Evolutionary conservation across 1,140 invertebrate genomes (phyloP).

Genomic region (Magallana angulata): DNA sequence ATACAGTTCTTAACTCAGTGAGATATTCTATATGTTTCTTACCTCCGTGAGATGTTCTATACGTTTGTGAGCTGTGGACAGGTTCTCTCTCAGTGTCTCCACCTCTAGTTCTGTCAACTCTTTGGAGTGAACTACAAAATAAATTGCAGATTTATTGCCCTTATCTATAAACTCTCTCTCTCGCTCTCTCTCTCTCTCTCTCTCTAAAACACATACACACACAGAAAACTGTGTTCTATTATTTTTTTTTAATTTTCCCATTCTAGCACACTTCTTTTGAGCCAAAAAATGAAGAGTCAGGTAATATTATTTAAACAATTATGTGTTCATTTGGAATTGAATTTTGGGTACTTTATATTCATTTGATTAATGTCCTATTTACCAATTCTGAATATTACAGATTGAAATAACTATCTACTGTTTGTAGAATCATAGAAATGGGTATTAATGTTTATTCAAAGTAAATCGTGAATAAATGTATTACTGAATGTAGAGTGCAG

Average conservation of each 20-base stretch:
- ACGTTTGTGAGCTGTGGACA: constrained; percentile 71
- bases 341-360: no score
- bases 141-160: constrained; percentile 79
- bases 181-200: neutral
- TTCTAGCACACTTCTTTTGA: neutral
- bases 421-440: no score
- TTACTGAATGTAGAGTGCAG: neutral
- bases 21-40: constrained; percentile 59
- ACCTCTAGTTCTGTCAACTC: constrained; percentile 26
- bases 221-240: no score
- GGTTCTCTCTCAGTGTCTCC: constrained; percentile 66
- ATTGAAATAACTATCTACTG: no score
- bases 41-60: constrained; percentile 75
- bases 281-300: no score
- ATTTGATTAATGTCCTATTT: neutral
- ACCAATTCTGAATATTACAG: neutral
- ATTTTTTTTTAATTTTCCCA: neutral
- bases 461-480: no score
- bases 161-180: neutral
- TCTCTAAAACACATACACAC: no score
- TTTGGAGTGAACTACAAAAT: neutral
- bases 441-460: no score
- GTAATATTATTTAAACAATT: no score
- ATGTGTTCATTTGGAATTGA: no score
- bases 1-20: no score